Evolutionary conservation across 1,140 invertebrate genomes (phyloP).

Genomic region (Brachionus paranguensis): DNA sequence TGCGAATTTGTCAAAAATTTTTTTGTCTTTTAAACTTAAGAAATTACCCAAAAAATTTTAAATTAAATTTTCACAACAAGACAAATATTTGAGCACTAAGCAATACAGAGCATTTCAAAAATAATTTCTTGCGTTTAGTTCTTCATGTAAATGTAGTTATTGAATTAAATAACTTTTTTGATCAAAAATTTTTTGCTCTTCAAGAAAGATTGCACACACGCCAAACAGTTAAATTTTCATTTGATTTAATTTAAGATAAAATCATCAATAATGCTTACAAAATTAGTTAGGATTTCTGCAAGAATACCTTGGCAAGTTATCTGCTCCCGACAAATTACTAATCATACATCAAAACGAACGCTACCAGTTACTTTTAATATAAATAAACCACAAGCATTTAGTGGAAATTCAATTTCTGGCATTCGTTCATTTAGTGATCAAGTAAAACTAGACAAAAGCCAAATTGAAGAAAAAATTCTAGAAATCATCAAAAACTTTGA

Average conservation of each 20-base stretch:
- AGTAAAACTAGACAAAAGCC: neutral
- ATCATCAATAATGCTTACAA: neutral
- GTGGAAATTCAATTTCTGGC: neutral
- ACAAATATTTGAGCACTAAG: too few species aligned
- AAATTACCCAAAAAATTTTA: too few species aligned
- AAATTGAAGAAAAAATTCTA: slow-evolving; percentile 34
- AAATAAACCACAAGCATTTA: neutral
- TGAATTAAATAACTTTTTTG: neutral
- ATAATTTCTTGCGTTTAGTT: too few species aligned
- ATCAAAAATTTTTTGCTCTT: neutral
- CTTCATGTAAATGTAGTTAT: too few species aligned
- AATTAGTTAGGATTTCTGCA: neutral
- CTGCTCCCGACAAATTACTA: neutral
- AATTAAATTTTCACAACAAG: too few species aligned
- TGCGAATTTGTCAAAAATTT: too few species aligned
- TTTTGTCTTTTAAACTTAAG: too few species aligned
- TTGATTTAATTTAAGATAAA: neutral
- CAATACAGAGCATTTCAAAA: too few species aligned
- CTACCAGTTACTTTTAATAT: neutral
- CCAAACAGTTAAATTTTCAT: neutral
- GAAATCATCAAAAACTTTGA: slow-evolving; percentile 28
- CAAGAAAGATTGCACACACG: neutral
- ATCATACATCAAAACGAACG: neutral
- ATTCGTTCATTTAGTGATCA: neutral
- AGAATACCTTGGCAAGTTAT: neutral